A percentile compares a stretch with the other conserved stretches of the same genome.
Evolutionary conservation across 2,113 vertebrate species (phyloP).

Genomic region (Phainopepla nitens): DNA sequence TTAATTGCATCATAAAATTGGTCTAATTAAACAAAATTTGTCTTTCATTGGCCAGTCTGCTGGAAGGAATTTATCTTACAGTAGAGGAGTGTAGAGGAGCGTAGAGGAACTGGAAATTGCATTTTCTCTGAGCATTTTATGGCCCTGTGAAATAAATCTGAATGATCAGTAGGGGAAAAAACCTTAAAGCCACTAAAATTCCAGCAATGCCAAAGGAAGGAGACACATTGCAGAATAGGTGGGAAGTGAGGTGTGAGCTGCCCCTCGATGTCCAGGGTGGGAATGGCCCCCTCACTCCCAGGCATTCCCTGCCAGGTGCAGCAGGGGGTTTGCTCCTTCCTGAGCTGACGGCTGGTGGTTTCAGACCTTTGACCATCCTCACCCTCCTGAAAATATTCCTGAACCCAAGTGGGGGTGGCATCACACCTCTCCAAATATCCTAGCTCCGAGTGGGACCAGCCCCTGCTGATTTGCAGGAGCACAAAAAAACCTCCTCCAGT

Average conservation of each 20-base stretch:
- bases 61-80: not conserved
- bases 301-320: not conserved
- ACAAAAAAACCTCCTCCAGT: not conserved
- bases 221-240: accelerated
- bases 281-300: not conserved
- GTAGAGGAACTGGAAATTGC: not conserved
- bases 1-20: not conserved
- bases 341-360: not conserved
- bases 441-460: not conserved
- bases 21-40: not conserved
- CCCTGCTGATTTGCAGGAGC: not conserved
- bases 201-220: not conserved
- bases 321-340: not conserved
- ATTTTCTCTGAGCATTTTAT: not conserved
- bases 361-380: not conserved
- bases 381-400: not conserved
- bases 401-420: not conserved
- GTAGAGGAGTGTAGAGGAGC: no score
- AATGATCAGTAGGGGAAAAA: not conserved
- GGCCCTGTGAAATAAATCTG: not conserved
- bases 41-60: not conserved
- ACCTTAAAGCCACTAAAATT: not conserved
- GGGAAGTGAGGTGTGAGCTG: not conserved
- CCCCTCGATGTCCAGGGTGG: not conserved
- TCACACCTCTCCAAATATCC: not conserved